These are phyloP conservation scores for Tricholaema leucomelas DNA, from an alignment of 2,113 vertebrate genomes.

Conservation along the genomic window DNA sequence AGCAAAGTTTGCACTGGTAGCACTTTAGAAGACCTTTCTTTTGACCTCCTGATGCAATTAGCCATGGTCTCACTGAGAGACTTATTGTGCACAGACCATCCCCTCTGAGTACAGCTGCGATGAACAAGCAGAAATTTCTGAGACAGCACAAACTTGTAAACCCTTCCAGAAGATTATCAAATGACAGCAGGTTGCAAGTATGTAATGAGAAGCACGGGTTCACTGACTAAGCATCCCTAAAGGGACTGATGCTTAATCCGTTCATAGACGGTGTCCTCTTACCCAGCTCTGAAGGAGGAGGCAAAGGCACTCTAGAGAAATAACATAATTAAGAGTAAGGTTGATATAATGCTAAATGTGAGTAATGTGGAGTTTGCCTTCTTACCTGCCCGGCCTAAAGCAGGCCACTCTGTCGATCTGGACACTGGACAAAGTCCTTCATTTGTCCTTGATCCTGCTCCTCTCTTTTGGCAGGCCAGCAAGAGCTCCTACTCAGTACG, in stretches of 20 bases:
- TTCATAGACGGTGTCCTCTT: not conserved
- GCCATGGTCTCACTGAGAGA: not conserved
- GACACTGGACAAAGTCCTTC: not conserved
- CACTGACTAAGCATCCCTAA: conserved; percentile 53
- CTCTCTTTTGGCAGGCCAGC: not conserved
- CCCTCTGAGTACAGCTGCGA: conserved; percentile 34
- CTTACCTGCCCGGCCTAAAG: not conserved
- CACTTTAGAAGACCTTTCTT: not conserved
- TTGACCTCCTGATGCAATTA: conserved; percentile 28
- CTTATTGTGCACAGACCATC: not conserved
- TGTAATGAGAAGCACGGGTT: conserved; percentile 47
- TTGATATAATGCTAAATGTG: not conserved
- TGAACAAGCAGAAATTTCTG: conserved; percentile 28
- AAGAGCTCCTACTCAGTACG: not conserved
- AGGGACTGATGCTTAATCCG: conserved; percentile 25
- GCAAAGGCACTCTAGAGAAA: not conserved
- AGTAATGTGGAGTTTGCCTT: not conserved
- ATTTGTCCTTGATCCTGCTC: not conserved
- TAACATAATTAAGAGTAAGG: not conserved
- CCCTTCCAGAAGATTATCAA: conserved; percentile 39
- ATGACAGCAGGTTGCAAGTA: conserved; percentile 36
- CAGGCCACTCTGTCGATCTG: not conserved
- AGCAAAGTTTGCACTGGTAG: not conserved
- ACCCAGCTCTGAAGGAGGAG: not conserved
- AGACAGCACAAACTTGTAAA: conserved; percentile 17